Evolutionary conservation across 2,888 invertebrate species (phyloP).

Genomic region (Acanthosepion pharaonis): DNA sequence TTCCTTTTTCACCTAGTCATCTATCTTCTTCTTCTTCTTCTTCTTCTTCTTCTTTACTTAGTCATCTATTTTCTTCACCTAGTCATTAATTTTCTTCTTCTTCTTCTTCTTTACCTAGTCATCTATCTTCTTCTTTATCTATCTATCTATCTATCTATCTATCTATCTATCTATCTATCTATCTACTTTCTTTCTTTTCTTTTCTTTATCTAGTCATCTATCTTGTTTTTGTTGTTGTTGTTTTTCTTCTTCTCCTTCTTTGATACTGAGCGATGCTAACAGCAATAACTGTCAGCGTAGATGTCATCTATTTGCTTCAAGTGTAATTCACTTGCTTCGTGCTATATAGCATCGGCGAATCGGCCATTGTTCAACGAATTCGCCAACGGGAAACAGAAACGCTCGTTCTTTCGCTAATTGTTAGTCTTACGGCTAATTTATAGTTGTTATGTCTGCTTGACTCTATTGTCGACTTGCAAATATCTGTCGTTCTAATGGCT

Average conservation of each 20-base stretch:
- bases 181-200: not conserved
- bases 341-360: not conserved
- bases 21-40: not conserved
- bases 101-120: not conserved
- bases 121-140: too few species aligned
- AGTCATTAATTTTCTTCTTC: not conserved
- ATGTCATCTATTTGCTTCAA: not conserved
- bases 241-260: too few species aligned
- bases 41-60: not conserved
- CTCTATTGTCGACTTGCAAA: conserved; percentile 12
- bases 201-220: too few species aligned
- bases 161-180: not conserved
- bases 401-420: not conserved
- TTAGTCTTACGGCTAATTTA: not conserved
- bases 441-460: conserved; percentile 7
- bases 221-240: too few species aligned
- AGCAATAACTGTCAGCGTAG: not conserved
- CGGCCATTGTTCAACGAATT: not conserved
- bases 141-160: too few species aligned
- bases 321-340: not conserved
- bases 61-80: not conserved
- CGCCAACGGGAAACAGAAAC: not conserved
- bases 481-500: not conserved
- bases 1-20: not conserved
- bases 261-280: not conserved